A percentile compares a stretch with the other conserved stretches of the same genome.
Evolutionary conservation across 2,113 vertebrate genomes (phyloP).

Genomic region (Psilopogon haemacephalus): DNA sequence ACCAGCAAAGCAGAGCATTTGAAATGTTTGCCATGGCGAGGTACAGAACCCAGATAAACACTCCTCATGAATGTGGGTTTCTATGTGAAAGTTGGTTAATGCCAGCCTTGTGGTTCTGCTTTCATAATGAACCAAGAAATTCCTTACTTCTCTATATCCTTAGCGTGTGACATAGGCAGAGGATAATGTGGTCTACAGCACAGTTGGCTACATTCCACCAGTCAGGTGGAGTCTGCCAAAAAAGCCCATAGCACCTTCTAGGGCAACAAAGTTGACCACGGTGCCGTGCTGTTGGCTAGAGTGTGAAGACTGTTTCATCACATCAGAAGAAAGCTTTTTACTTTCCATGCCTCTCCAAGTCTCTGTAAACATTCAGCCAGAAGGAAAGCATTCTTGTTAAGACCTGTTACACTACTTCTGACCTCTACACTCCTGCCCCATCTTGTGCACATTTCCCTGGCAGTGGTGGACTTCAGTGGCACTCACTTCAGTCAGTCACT

Average conservation of each 20-base stretch:
- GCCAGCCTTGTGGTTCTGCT: neutral
- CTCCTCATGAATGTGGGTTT: neutral
- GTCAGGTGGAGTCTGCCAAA: neutral
- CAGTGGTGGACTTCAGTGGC: rapidly evolving
- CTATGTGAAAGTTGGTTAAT: neutral
- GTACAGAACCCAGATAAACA: neutral
- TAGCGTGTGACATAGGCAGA: neutral
- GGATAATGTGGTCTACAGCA: neutral
- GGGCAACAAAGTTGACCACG: neutral
- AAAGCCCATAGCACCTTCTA: neutral
- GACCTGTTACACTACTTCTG: neutral
- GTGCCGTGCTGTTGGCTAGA: neutral
- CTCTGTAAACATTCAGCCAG: neutral
- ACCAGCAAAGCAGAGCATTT: neutral
- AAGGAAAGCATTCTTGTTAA: neutral
- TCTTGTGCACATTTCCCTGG: neutral
- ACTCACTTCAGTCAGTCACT: neutral
- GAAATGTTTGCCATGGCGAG: neutral
- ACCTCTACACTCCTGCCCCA: neutral
- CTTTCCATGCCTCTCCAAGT: neutral
- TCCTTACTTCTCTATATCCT: neutral
- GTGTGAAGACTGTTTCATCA: neutral
- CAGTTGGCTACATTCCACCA: neutral
- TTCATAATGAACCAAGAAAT: neutral
- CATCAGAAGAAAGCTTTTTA: neutral